Evolutionary conservation across 2,797 vertebrate genomes (phyloP).

Genomic region (Xyrichtys novacula): DNA sequence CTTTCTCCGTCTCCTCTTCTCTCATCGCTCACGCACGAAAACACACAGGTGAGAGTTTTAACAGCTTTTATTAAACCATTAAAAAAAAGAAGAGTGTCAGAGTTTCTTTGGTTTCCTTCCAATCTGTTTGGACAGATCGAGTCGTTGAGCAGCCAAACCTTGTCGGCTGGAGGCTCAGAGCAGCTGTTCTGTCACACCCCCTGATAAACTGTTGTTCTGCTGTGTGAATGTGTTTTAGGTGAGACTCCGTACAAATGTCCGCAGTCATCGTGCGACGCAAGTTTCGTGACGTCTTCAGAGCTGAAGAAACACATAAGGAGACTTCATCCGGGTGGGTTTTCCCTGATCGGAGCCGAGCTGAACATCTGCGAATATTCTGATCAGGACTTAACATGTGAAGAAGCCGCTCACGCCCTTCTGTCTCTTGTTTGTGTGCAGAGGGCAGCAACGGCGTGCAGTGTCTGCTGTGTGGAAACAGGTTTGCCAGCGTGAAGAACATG

Average conservation of each 20-base stretch:
- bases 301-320: conserved; percentile 96
- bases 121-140: too few species aligned
- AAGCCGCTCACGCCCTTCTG: background rate
- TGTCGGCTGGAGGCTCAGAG: background rate
- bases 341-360: too few species aligned
- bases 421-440: conserved; percentile 75
- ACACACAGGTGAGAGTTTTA: conserved; percentile 88
- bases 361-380: too few species aligned
- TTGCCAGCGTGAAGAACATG: conserved; percentile 96
- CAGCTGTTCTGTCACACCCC: background rate
- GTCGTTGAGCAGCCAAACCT: background rate
- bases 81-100: background rate
- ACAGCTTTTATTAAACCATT: fast-evolving
- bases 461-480: conserved; percentile 95
- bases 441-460: conserved; percentile 94
- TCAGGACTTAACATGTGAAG: background rate
- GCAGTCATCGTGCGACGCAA: conserved; percentile 88
- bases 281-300: conserved; percentile 95
- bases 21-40: conserved; percentile 97
- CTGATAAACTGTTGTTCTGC: background rate
- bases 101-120: background rate
- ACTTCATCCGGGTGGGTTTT: conserved; percentile 91
- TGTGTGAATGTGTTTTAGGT: conserved; percentile 79
- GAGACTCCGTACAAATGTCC: conserved; percentile 97
- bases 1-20: conserved; percentile 97